Conservation (phyloP, 2,888 invertebrate species). For the Formica aserva region DNA sequence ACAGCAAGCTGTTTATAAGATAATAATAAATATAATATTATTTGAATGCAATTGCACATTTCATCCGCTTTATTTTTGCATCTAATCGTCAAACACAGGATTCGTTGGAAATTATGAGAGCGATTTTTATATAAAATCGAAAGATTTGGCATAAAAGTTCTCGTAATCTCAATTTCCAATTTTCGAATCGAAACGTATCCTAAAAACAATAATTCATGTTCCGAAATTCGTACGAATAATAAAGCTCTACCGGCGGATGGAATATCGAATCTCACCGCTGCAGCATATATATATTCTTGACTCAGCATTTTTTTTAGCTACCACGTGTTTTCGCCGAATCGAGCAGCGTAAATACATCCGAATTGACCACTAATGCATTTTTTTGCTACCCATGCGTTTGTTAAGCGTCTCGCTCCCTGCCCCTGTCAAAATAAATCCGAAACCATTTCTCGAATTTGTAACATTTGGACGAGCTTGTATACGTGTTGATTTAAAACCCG, state of each 20-base stretch:
- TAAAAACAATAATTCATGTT: conserved; percentile 17
- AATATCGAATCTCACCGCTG: conserved; percentile 18
- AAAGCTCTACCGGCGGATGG: conserved; percentile 14
- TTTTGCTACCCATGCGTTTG: conserved; percentile 29
- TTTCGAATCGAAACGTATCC: conserved; percentile 27
- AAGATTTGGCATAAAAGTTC: background rate
- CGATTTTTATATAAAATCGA: conserved; percentile 24
- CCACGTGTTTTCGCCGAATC: conserved; percentile 15
- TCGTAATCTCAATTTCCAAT: conserved; percentile 8
- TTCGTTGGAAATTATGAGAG: background rate
- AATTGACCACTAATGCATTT: conserved; percentile 64
- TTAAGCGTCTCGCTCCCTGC: background rate
- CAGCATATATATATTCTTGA: conserved; percentile 32
- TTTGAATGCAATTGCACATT: background rate
- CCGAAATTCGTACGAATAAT: conserved; percentile 25
- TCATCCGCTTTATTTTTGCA: background rate
- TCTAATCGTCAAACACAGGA: background rate
- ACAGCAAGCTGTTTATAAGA: background rate
- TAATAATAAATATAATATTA: background rate
- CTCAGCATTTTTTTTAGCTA: conserved; percentile 27
- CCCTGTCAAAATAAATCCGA: conserved; percentile 50
- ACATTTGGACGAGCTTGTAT: background rate
- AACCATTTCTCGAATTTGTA: conserved; percentile 34
- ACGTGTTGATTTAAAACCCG: conserved; percentile 2
- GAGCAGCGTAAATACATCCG: conserved; percentile 37